Percentiles rank a stretch among this genome's conserved stretches.
phyloP scores from a whole-genome alignment of 1,140 invertebrate genomes.

The Apolygus lucorum region DNA sequence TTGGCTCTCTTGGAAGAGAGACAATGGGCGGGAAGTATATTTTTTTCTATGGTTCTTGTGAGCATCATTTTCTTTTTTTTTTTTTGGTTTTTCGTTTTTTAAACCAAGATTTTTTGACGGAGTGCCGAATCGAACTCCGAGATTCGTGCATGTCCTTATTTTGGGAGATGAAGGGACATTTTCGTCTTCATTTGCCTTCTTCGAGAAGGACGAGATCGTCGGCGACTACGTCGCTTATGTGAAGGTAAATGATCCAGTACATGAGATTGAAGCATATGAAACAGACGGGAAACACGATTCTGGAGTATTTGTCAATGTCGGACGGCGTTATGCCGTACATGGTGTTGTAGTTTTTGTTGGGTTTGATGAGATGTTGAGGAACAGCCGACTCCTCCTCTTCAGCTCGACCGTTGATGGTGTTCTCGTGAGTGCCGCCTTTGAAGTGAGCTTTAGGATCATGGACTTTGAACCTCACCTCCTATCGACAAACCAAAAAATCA shows the following conservation, averaged over 20 bases:
- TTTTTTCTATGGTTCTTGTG: slow-evolving; percentile 14
- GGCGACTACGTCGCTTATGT: slow-evolving; percentile 88
- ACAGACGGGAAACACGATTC: slow-evolving; percentile 91
- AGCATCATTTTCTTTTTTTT: slow-evolving; percentile 17
- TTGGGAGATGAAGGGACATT: slow-evolving; percentile 18
- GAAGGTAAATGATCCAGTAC: slow-evolving; percentile 96
- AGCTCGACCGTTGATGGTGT: slow-evolving; percentile 73
- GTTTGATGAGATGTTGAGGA: slow-evolving; percentile 58
- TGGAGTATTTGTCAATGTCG: slow-evolving; percentile 93
- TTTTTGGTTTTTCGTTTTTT: slow-evolving; percentile 2
- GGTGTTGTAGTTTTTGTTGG: slow-evolving; percentile 57
- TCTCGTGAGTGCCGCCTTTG: slow-evolving; percentile 81
- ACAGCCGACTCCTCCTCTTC: slow-evolving; percentile 55
- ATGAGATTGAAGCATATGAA: slow-evolving; percentile 96
- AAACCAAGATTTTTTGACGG: too few species aligned
- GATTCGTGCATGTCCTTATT: too few species aligned
- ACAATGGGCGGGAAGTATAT: slow-evolving; percentile 24
- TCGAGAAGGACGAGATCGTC: slow-evolving; percentile 81
- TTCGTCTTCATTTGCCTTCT: slow-evolving; percentile 56
- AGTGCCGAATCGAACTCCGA: too few species aligned
- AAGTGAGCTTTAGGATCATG: slow-evolving; percentile 86
- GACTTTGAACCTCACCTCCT: slow-evolving; percentile 90
- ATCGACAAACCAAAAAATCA: slow-evolving; percentile 40
- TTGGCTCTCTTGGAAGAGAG: background rate
- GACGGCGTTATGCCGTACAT: slow-evolving; percentile 75